Percentiles rank a stretch among this genome's conserved stretches.
phyloP scores from a whole-genome alignment of 2,797 vertebrate genomes.

The Phataginus tetradactyla region DNA sequence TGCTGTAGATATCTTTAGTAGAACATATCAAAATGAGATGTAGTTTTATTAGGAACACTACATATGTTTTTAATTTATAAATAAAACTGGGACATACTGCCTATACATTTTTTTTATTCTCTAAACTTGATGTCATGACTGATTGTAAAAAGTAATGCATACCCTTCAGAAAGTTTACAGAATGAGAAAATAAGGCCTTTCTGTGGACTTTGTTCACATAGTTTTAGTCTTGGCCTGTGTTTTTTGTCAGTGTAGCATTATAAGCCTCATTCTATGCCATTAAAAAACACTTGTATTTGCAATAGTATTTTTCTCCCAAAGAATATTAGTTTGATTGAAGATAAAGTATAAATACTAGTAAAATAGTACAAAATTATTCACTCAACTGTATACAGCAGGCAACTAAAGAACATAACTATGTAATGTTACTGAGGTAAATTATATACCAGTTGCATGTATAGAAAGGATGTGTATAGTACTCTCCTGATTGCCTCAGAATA shows the following conservation, averaged over 20 bases:
- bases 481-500: not conserved
- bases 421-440: conserved; percentile 5
- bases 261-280: conserved; percentile 31
- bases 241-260: not conserved
- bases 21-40: not conserved
- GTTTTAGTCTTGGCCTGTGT: conserved; percentile 8
- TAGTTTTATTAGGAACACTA: not conserved
- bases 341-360: conserved; percentile 31
- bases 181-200: not conserved
- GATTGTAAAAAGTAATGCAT: conserved; percentile 12
- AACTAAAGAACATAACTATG: not conserved
- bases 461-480: not conserved
- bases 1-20: not conserved
- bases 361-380: conserved; percentile 6
- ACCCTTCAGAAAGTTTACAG: not conserved
- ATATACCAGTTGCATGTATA: not conserved
- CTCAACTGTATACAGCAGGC: not conserved
- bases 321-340: conserved; percentile 38
- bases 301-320: conserved; percentile 26
- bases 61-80: conserved; percentile 29
- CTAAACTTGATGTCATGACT: not conserved
- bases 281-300: conserved; percentile 4
- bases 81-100: not conserved
- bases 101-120: not conserved
- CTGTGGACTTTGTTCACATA: not conserved